Percentiles rank a stretch among this genome's conserved stretches.
Evolutionary conservation across 1,140 invertebrate genomes (phyloP).

Genomic region (Drosophila quadrilineata): DNA sequence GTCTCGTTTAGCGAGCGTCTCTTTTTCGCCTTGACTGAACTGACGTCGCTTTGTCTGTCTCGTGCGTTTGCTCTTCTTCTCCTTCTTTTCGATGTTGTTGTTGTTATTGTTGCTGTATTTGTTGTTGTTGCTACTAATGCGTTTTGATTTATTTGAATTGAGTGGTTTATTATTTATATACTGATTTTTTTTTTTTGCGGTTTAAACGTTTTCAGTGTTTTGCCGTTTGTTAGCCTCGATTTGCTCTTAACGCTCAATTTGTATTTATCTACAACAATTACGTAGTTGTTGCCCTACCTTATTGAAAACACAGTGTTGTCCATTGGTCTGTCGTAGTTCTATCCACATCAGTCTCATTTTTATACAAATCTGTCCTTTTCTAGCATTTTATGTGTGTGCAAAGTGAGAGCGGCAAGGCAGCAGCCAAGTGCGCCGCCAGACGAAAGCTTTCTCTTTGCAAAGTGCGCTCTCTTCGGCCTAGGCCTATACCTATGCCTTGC

Average conservation of each 20-base stretch:
- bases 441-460: background rate
- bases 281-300: no score
- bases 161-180: no score
- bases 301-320: no score
- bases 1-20: conserved; percentile 42
- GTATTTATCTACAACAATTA: background rate
- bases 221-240: conserved; percentile 23
- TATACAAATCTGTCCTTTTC: no score
- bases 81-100: background rate
- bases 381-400: background rate
- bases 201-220: conserved; percentile 46
- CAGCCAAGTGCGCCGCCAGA: no score
- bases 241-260: background rate
- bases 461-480: background rate
- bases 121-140: conserved; percentile 29
- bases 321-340: no score
- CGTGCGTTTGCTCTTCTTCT: background rate
- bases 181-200: no score
- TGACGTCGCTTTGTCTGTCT: conserved; percentile 3
- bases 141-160: conserved; percentile 47
- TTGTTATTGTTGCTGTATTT: conserved; percentile 11
- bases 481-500: background rate
- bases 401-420: background rate
- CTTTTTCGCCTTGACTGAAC: background rate
- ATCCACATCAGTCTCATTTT: no score